Evolutionary conservation across 1,140 invertebrate species (phyloP), one percentile per base, ranked within the genome.

Genomic region (Neocloeon triangulifer): DNA sequence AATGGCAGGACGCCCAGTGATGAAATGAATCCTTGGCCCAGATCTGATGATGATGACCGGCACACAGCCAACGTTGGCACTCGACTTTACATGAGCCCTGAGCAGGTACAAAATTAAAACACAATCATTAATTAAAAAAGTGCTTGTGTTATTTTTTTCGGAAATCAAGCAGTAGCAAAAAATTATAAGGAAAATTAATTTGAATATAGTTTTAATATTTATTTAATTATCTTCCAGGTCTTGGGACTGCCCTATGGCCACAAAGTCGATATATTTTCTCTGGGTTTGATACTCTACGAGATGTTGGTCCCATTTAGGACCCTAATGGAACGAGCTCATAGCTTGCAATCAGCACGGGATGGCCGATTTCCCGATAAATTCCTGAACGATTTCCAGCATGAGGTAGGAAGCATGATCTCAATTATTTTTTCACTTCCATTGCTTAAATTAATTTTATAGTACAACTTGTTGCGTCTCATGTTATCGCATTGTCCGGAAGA

Each of bases 191-290:
- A 19, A 10, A 21, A 19, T 4, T 14, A 13, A 32, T 4, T 23
- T 22, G 31, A 22, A 9, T 32, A 22, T 13, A 22, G 12, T n/a
- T 5, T 3, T 16, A 28, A 32, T 19, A 8, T 17, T 21, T 21
- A 12, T 35, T 23, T 23, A 37, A 40, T 37, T 35, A 26, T 25
- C 33, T 45, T 52, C 19, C 45, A 66, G 62, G 56, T 75, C 9
- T 53, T 59, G 8, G 73, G 76, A 1, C 60, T 68, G 35, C 56
- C 63, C 2, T 95, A 96, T 50, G 76, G 78, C 47, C 80, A 82
- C 45, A 96, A 95, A 59, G 86, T 96, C 19, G 92, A 97, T 49
- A 94, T 97, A 35, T 97, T 84, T 56, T 86, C 89, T 0, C 53
- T 96, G 34, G 92, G 91, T 1, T 59, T 97, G 27, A 91, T 97